Percentiles rank a stretch among this genome's conserved stretches.
Conservation (phyloP, 2,113 vertebrate genomes). For the Cygnus atratus region DNA sequence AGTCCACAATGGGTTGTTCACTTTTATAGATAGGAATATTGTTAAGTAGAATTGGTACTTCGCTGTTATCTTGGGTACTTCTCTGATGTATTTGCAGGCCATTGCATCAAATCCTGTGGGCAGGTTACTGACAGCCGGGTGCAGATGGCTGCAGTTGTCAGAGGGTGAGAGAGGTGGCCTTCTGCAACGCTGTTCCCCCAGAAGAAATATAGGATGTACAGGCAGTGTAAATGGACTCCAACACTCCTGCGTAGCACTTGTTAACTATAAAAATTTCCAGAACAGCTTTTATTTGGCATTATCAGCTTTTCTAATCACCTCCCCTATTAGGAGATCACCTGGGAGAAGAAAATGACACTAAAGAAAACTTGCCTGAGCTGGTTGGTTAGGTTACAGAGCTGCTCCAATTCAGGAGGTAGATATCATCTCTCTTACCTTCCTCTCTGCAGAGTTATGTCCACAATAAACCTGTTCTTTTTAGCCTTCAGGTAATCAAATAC, state of each 20-base stretch:
- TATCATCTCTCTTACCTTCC: neutral
- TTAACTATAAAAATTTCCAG: neutral
- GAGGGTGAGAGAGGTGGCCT: neutral
- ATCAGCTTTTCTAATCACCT: neutral
- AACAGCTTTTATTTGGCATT: neutral
- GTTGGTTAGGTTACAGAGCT: neutral
- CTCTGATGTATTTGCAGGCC: neutral
- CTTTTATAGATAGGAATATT: neutral
- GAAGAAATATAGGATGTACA: neutral
- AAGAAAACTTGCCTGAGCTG: neutral
- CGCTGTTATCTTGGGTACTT: neutral
- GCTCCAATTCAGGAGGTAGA: neutral
- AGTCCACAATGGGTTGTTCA: neutral
- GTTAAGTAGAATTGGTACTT: neutral
- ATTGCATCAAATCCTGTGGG: fast-evolving
- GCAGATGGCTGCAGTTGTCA: neutral
- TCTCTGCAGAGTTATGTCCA: neutral
- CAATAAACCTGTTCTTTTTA: neutral
- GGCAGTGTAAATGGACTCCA: neutral
- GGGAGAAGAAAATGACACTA: neutral
- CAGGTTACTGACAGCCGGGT: fast-evolving
- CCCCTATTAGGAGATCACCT: neutral
- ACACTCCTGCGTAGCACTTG: neutral
- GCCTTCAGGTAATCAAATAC: neutral
- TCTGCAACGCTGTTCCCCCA: neutral